Evolutionary conservation across 2,888 invertebrate genomes (phyloP).

Genomic region (Caenorhabditis drosophilae): DNA sequence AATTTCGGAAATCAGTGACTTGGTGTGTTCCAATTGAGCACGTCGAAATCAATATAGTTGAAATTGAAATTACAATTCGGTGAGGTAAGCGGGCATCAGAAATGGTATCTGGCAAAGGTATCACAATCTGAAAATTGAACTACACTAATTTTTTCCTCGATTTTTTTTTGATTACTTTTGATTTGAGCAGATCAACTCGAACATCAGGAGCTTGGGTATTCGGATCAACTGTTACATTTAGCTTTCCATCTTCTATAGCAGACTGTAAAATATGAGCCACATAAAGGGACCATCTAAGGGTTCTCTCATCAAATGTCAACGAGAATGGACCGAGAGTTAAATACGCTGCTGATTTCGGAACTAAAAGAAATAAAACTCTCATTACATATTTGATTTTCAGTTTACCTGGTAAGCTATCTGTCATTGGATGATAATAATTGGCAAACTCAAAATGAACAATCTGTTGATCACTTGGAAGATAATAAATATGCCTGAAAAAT

Average conservation of each 20-base stretch:
- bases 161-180: conserved; percentile 76
- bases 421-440: conserved; percentile 87
- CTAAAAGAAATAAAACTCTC: conserved; percentile 74
- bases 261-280: conserved; percentile 87
- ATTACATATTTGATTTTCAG: conserved; percentile 1
- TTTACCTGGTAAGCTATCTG: conserved; percentile 30
- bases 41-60: conserved; percentile 17
- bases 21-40: conserved; percentile 16
- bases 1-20: conserved; percentile 3
- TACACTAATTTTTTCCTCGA: background rate
- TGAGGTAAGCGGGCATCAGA: conserved; percentile 39
- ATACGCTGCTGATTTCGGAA: conserved; percentile 90
- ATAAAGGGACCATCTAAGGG: conserved; percentile 90
- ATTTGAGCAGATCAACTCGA: conserved; percentile 89
- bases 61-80: conserved; percentile 15
- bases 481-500: conserved; percentile 22
- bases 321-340: conserved; percentile 88
- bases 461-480: conserved; percentile 85
- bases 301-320: conserved; percentile 84
- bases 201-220: conserved; percentile 77
- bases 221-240: conserved; percentile 12
- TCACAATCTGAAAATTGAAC: conserved; percentile 23
- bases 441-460: conserved; percentile 94
- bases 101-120: conserved; percentile 24
- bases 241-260: conserved; percentile 65